These are phyloP conservation scores for Coracias cyanogaster DNA, from an alignment of 2,797 vertebrate species.

Conservation along the genomic window DNA sequence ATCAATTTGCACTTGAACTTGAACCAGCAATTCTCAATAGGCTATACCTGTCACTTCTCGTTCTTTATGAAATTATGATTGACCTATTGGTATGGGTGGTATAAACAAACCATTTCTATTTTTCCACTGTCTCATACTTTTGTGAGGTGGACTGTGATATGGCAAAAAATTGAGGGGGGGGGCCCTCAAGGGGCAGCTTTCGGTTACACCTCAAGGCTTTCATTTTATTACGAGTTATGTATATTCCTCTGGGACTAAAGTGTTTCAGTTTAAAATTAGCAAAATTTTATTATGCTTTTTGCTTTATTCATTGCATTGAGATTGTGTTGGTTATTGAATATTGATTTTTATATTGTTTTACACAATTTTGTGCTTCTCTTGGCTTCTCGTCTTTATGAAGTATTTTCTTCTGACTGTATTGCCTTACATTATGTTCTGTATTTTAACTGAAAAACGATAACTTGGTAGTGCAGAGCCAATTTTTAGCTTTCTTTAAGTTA, in stretches of 20 bases:
- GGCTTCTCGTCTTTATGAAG: not conserved
- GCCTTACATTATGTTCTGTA: not conserved
- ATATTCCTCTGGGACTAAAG: not conserved
- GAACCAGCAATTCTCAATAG: not conserved
- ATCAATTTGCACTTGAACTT: not conserved
- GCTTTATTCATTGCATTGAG: not conserved
- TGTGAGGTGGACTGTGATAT: not conserved
- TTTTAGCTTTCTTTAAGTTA: not conserved
- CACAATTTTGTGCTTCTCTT: not conserved
- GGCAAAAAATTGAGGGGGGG: not conserved
- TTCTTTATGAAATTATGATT: not conserved
- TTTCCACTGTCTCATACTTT: not conserved
- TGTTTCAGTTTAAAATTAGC: not conserved
- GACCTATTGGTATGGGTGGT: not conserved
- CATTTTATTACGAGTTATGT: not conserved
- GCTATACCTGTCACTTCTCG: not conserved
- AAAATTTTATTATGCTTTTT: not conserved
- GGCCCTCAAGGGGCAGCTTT: not conserved
- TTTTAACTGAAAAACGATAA: not conserved
- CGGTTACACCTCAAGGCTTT: not conserved
- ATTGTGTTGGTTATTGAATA: constrained; percentile 37
- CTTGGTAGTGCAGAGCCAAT: not conserved
- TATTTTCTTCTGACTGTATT: not conserved
- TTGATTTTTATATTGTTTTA: constrained; percentile 36
- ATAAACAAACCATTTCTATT: not conserved